A percentile compares a stretch with the other conserved stretches of the same genome.
Conservation (phyloP, 2,888 invertebrate species). For the Dexiosoma caninum region DNA sequence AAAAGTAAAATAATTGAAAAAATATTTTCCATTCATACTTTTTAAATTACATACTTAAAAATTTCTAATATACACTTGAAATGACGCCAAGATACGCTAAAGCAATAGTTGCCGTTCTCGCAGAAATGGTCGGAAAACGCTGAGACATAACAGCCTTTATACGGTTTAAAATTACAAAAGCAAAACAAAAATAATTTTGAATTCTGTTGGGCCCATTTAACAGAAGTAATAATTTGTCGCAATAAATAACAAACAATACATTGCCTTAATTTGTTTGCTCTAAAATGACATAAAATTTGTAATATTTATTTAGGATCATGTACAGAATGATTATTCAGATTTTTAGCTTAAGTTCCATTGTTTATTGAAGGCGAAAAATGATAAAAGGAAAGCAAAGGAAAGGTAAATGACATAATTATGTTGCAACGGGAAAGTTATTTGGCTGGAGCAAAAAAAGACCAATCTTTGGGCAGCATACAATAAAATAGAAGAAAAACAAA, state of each 20-base stretch:
- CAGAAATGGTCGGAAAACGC: no score
- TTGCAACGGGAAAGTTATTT: slow-evolving; percentile 35
- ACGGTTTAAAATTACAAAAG: neutral
- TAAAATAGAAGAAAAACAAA: slow-evolving; percentile 30
- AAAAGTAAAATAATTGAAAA: no score
- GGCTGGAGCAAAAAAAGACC: slow-evolving; percentile 47
- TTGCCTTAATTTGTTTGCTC: slow-evolving; percentile 1
- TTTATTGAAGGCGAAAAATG: neutral
- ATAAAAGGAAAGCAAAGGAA: neutral
- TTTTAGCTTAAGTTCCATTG: slow-evolving; percentile 27
- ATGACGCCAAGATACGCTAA: no score
- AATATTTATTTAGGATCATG: slow-evolving; percentile 53
- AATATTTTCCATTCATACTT: no score
- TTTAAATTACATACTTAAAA: no score
- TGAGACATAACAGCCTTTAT: no score
- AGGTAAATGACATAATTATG: slow-evolving; percentile 58
- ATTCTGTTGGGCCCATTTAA: neutral
- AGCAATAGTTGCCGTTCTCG: no score
- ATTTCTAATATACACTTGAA: no score
- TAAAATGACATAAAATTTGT: neutral
- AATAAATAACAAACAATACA: slow-evolving; percentile 19
- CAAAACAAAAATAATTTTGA: neutral
- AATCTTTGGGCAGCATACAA: slow-evolving; percentile 14
- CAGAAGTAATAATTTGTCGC: slow-evolving; percentile 24
- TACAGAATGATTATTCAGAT: neutral